A percentile compares a stretch with the other conserved stretches of the same genome.
Evolutionary conservation across 64 coral and sea anemone species (phyloP).

Genomic region (Dendrophyllia cribrosa): DNA sequence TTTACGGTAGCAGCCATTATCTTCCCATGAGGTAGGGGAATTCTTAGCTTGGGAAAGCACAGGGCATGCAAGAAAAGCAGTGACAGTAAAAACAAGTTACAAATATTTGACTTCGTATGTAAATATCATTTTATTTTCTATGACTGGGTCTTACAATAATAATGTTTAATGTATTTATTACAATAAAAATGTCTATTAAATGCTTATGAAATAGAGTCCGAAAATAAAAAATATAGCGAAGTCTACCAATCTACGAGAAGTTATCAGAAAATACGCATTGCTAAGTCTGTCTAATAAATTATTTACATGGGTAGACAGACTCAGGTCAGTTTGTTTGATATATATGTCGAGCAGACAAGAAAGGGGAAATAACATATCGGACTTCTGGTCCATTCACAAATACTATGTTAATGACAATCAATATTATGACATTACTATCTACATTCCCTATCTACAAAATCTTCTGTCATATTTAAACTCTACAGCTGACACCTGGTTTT

Average conservation of each 20-base stretch:
- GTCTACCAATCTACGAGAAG: constrained; percentile 55
- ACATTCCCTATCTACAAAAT: constrained; percentile 60
- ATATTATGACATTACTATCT: not conserved
- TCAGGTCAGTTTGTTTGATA: constrained; percentile 5
- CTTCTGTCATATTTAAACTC: not conserved
- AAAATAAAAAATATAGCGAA: constrained; percentile 65
- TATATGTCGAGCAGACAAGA: constrained; percentile 30
- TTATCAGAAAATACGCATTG: constrained; percentile 60
- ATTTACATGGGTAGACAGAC: constrained; percentile 50
- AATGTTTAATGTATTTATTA: constrained; percentile 49
- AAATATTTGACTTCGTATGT: constrained; percentile 49
- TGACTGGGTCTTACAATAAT: constrained; percentile 70
- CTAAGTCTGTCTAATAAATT: constrained; percentile 60
- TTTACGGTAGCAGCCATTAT: too few species aligned
- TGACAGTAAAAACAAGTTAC: not conserved
- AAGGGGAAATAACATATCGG: constrained; percentile 5
- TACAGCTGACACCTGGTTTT: constrained; percentile 14
- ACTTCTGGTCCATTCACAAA: constrained; percentile 48
- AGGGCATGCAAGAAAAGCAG: not conserved
- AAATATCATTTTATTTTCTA: constrained; percentile 72
- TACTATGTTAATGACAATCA: constrained; percentile 24
- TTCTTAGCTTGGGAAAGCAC: too few species aligned
- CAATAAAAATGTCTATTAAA: constrained; percentile 72
- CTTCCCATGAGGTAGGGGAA: too few species aligned
- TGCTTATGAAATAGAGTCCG: constrained; percentile 62